Conservation (phyloP, 2,888 invertebrate genomes). For the Sarcophaga subvicina region DNA sequence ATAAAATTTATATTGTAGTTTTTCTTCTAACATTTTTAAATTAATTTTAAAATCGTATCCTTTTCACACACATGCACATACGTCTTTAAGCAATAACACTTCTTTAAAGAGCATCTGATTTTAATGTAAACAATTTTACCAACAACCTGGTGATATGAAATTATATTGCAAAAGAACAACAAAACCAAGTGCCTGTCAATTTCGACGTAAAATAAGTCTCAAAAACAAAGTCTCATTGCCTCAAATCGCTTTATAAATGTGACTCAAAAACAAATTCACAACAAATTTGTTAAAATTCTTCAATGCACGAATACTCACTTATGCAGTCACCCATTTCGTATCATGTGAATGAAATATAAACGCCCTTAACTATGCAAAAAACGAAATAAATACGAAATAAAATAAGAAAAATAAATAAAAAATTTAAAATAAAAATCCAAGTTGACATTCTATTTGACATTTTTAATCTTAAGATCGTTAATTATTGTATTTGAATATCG, state of each 20-base stretch:
- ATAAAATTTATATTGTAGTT: too few relatives aligned
- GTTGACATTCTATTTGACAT: slow-evolving; percentile 81
- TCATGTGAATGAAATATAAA: neutral
- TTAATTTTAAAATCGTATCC: too few relatives aligned
- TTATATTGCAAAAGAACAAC: too few relatives aligned
- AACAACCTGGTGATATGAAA: too few relatives aligned
- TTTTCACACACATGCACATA: too few relatives aligned
- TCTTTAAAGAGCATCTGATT: too few relatives aligned
- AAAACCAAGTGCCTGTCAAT: slow-evolving; percentile 14
- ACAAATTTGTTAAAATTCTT: neutral
- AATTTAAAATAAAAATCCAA: slow-evolving; percentile 71
- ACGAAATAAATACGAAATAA: slow-evolving; percentile 50
- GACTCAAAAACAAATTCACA: neutral
- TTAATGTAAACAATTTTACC: too few relatives aligned
- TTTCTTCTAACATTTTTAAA: too few relatives aligned
- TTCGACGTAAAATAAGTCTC: slow-evolving; percentile 36
- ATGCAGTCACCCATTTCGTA: neutral
- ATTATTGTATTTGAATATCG: slow-evolving; percentile 78
- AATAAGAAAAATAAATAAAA: slow-evolving; percentile 40
- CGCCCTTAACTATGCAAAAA: slow-evolving; percentile 31
- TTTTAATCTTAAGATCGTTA: slow-evolving; percentile 81
- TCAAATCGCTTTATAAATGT: neutral
- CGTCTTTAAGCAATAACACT: too few relatives aligned
- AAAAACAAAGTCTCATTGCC: slow-evolving; percentile 20
- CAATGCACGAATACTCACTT: neutral